A percentile compares a stretch with the other conserved stretches of the same genome.
Evolutionary conservation across 2,113 vertebrate species (phyloP).

Genomic region (Apteryx owenii): DNA sequence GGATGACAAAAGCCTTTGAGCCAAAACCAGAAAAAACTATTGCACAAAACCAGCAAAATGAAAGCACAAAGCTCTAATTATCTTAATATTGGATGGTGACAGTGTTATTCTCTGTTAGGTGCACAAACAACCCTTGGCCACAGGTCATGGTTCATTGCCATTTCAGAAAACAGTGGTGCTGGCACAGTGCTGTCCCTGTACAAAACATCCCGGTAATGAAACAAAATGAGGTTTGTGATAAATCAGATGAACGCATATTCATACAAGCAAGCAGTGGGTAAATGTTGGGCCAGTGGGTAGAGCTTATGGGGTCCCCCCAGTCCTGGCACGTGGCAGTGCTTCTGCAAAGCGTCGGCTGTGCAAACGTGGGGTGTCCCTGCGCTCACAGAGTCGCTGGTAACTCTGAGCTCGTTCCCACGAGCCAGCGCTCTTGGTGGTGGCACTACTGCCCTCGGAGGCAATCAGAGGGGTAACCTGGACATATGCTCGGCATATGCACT

Average conservation of each 20-base stretch:
- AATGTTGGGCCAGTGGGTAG: background rate
- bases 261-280: background rate
- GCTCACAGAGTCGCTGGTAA: background rate
- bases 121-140: slow-evolving; percentile 58
- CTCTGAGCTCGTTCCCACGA: rapidly evolving
- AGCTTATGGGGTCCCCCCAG: background rate
- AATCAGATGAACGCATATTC: background rate
- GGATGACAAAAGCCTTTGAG: slow-evolving; percentile 25
- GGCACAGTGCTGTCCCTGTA: background rate
- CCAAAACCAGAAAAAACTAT: slow-evolving; percentile 28
- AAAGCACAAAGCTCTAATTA: slow-evolving; percentile 59
- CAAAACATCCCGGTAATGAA: slow-evolving; percentile 18
- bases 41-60: slow-evolving; percentile 33
- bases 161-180: slow-evolving; percentile 15
- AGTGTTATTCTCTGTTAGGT: background rate
- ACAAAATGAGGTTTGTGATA: background rate
- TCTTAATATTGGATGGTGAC: slow-evolving; percentile 60
- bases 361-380: background rate
- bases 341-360: background rate
- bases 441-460: background rate
- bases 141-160: slow-evolving; percentile 21
- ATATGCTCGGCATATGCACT: background rate
- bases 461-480: background rate
- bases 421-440: background rate
- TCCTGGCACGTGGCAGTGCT: background rate